A percentile compares a stretch with the other conserved stretches of the same genome.
These are phyloP conservation scores for Mimachlamys varia DNA, from an alignment of 2,888 invertebrate species.

Conservation along the genomic window DNA sequence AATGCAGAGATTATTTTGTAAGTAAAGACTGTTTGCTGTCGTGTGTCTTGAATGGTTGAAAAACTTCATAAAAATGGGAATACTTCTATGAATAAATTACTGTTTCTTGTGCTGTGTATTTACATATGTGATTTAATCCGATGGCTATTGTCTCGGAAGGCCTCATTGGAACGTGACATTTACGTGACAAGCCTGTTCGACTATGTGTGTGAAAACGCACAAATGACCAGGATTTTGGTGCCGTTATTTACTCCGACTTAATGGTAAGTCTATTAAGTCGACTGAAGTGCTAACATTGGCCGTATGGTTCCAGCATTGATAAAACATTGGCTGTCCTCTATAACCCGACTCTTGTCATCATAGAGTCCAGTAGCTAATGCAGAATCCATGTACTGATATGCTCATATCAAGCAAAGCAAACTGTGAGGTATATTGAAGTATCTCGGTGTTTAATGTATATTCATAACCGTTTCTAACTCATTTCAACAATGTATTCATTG, in stretches of 20 bases:
- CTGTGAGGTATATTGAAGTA: no score
- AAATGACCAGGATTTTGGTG: background rate
- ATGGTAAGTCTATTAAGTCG: background rate
- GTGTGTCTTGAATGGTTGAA: background rate
- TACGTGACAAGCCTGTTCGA: background rate
- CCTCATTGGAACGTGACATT: slow-evolving; percentile 20
- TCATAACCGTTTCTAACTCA: no score
- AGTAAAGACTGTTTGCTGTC: no score
- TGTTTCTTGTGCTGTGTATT: background rate
- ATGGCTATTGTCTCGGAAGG: background rate
- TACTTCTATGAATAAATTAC: slow-evolving; percentile 8
- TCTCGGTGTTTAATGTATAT: no score
- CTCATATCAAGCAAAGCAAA: background rate
- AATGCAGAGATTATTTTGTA: no score
- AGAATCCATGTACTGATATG: background rate
- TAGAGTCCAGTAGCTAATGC: background rate
- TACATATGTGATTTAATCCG: slow-evolving; percentile 8
- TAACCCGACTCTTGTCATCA: background rate
- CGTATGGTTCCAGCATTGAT: background rate
- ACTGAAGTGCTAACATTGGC: background rate
- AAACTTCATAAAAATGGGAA: no score
- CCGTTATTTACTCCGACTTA: background rate
- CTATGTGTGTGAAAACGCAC: background rate
- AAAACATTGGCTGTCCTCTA: background rate
- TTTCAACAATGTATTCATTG: no score